Conservation (phyloP, 2,797 vertebrate genomes). For the Cephalopachus bancanus region DNA sequence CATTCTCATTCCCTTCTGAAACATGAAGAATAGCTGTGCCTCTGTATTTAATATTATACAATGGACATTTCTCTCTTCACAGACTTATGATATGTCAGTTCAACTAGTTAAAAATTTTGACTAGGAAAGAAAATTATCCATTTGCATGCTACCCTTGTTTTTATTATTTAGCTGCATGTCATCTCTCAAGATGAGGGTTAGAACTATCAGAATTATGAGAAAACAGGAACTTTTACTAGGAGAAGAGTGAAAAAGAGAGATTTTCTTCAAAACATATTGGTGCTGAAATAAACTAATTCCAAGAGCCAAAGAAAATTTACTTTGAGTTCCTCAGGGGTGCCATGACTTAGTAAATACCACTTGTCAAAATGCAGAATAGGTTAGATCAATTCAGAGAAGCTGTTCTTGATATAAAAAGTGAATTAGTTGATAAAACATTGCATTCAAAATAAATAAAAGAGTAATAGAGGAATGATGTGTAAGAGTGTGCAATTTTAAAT, state of each 20-base stretch:
- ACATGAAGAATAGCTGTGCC: background rate
- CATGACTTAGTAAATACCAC: background rate
- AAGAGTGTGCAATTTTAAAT: background rate
- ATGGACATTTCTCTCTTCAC: slow-evolving; percentile 13
- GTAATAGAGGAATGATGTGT: background rate
- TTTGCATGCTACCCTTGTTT: background rate
- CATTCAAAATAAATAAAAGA: background rate
- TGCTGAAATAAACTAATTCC: background rate
- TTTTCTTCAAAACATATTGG: background rate
- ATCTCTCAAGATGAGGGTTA: background rate
- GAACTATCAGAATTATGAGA: background rate
- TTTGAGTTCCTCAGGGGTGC: background rate
- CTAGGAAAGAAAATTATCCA: background rate
- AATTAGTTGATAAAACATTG: background rate
- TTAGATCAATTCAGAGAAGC: background rate
- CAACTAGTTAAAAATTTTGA: slow-evolving; percentile 40
- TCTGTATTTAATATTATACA: slow-evolving; percentile 20
- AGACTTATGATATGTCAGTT: background rate
- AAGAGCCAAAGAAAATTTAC: slow-evolving; percentile 29
- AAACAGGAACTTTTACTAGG: background rate
- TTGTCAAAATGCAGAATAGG: background rate
- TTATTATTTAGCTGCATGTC: background rate
- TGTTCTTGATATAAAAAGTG: background rate
- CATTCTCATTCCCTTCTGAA: slow-evolving; percentile 11
- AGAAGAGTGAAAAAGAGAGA: background rate